phyloP scores from a whole-genome alignment of 2,888 invertebrate species.

The Noctua janthina region DNA sequence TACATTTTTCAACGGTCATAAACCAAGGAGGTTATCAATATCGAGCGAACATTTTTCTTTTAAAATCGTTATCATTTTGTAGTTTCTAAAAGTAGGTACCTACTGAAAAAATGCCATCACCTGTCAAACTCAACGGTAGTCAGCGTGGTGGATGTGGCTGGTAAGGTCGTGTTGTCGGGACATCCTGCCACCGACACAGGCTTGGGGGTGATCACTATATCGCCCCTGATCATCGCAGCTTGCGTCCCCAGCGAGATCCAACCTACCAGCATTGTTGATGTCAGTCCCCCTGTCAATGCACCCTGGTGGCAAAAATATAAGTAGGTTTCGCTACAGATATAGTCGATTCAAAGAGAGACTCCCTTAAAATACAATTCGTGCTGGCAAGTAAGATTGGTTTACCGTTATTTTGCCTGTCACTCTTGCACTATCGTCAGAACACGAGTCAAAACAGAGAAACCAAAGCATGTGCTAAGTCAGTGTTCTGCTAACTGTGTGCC shows the following conservation, averaged over 20 bases:
- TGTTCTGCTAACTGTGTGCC: too few relatives aligned
- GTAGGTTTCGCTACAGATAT: not conserved
- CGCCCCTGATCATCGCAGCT: conserved; percentile 91
- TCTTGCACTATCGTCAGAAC: not conserved
- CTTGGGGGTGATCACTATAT: conserved; percentile 91
- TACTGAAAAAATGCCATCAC: conserved; percentile 63
- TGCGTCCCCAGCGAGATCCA: conserved; percentile 94
- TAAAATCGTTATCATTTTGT: not conserved
- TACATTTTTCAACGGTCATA: not conserved
- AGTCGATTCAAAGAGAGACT: not conserved
- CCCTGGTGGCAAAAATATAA: conserved; percentile 85
- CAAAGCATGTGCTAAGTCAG: not conserved
- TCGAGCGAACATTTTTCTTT: not conserved
- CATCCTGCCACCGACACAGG: conserved; percentile 91
- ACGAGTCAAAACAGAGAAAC: too few relatives aligned
- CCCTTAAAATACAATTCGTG: not conserved
- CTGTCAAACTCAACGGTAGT: conserved; percentile 79
- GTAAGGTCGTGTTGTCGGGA: conserved; percentile 74
- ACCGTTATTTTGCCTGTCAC: too few relatives aligned
- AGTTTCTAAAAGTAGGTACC: not conserved
- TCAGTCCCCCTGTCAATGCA: conserved; percentile 91
- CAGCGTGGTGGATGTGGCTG: conserved; percentile 58
- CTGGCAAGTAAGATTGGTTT: not conserved
- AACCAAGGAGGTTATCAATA: not conserved
- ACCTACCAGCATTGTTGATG: conserved; percentile 91